Base-by-base conservation (phyloP, 2,113 vertebrate species). In the Zosterops lateralis region DNA sequence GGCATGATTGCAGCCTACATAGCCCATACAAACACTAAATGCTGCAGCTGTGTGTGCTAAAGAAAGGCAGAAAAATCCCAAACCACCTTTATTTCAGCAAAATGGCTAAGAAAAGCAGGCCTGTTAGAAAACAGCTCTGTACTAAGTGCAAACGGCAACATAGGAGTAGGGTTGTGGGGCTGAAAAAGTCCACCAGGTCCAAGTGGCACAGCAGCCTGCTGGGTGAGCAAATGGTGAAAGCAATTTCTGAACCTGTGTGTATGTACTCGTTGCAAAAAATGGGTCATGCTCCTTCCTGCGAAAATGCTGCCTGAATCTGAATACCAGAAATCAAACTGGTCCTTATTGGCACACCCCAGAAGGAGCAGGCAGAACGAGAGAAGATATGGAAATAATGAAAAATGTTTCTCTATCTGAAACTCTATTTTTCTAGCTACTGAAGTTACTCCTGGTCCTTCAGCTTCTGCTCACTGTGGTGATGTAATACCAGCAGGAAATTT, bases 231-330 rank as follows among this genome's bases (percentile, higher is more conserved):
- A n/a, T 18, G 51, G 32, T 54, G 44, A 66, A 48, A 61, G 18
- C 45, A 24, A 5, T 58, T 86, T 62, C 51, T 42, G 38, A 70
- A 31, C 12, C 56, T 8, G 7, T 7, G 2, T 50, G 0, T 48
- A 20, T 2, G 8, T 18, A 29, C 10, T 36, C 48, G 8, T 10
- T 48, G 65, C 64, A 76, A 88, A 70, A 40, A 42, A 29, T 6
- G 22, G 13, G 31, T 80, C 3, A 6, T 0, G 0, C 50, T 22
- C 19, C 38, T 40, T 60, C 58, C 54, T 40, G 21, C 0, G 0
- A 16, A 32, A 24, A 32, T 4, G 21, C 6, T 7, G 20, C 50
- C 44, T 40, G n/a, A 44, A 17, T 11, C 5, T 19, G 21, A 82
- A 25, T 9, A 36, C 6, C 0, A 0, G 36, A 54, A 79, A 44